These are phyloP conservation scores for Dicrurus megarhynchus DNA, from an alignment of 2,113 vertebrate genomes.

Conservation along the genomic window DNA sequence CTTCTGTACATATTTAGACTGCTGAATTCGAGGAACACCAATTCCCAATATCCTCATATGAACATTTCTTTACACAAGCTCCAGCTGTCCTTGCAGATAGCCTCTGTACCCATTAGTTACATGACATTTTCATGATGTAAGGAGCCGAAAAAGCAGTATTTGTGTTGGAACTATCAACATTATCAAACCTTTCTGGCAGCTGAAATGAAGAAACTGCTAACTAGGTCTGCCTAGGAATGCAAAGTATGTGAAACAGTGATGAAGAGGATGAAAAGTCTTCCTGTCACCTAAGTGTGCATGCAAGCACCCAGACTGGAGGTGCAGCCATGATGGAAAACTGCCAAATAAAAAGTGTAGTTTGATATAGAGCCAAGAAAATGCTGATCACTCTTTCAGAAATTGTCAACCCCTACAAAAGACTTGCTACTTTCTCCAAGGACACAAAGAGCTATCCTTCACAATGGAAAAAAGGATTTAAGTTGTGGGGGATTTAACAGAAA, in stretches of 20 bases:
- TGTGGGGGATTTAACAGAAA: background rate
- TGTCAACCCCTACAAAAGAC: background rate
- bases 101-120: background rate
- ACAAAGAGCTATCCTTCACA: background rate
- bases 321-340: background rate
- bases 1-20: background rate
- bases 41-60: background rate
- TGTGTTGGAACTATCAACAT: background rate
- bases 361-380: background rate
- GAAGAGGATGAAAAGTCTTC: background rate
- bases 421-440: background rate
- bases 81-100: background rate
- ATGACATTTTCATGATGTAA: background rate
- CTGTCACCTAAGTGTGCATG: background rate
- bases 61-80: background rate
- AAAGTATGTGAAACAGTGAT: background rate
- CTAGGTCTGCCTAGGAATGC: background rate
- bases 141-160: background rate
- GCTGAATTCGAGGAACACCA: rapidly evolving
- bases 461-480: background rate
- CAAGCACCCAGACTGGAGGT: background rate
- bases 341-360: background rate
- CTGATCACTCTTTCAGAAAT: background rate
- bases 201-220: background rate
- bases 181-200: background rate